Conservation (phyloP, 2,113 vertebrate genomes). For the Laterallus jamaicensis region DNA sequence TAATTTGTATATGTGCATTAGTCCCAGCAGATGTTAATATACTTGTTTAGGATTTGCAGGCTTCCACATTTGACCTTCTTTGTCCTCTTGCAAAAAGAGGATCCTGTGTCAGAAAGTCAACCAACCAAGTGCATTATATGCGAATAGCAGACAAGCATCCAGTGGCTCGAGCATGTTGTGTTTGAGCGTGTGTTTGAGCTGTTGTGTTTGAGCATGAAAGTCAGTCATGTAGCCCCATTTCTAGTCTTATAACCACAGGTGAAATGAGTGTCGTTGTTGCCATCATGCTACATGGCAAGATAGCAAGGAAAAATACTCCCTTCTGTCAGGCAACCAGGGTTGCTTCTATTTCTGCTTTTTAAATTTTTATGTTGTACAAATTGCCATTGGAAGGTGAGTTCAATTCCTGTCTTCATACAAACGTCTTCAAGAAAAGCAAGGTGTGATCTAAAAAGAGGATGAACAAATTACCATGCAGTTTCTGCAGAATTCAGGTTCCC, state of each 20-base stretch:
- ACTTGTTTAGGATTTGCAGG: background rate
- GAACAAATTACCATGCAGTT: background rate
- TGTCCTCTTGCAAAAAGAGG: background rate
- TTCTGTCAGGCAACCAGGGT: background rate
- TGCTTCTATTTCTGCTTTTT: background rate
- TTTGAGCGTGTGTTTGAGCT: background rate
- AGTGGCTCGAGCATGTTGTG: background rate
- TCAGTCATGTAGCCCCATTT: background rate
- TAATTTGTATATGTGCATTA: background rate
- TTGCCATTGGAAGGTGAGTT: background rate
- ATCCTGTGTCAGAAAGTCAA: background rate
- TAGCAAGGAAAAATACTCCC: background rate
- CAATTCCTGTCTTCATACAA: background rate
- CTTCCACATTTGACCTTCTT: background rate
- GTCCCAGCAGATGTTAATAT: background rate
- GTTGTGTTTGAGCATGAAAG: background rate
- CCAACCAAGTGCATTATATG: background rate
- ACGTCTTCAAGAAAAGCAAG: background rate
- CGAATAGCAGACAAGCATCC: background rate
- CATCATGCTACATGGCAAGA: fast-evolving
- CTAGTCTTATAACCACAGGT: background rate
- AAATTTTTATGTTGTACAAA: background rate
- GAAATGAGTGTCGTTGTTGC: background rate
- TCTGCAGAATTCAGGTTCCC: background rate
- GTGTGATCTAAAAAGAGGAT: background rate